Conservation (phyloP, 2,888 invertebrate genomes). For the Microplitis deprimator region DNA sequence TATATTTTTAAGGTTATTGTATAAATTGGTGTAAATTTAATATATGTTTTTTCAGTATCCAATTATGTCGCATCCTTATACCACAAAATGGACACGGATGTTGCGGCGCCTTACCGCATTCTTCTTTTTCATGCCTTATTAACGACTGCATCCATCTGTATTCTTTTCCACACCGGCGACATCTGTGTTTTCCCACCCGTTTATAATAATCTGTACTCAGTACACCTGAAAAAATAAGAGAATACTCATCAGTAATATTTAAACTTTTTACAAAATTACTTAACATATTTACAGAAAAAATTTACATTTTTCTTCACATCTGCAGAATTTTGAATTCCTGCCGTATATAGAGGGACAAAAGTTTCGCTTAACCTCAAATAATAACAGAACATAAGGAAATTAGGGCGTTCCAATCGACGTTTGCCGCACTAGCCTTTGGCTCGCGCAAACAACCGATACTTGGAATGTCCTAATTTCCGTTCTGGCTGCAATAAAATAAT, state of each 20-base stretch:
- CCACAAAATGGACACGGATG: conserved; percentile 69
- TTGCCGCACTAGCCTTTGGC: no score
- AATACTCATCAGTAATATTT: conserved; percentile 1
- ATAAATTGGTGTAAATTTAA: conserved; percentile 60
- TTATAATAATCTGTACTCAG: conserved; percentile 61
- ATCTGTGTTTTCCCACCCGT: conserved; percentile 64
- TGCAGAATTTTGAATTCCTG: no score
- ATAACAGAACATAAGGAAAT: no score
- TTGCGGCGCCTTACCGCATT: conserved; percentile 71
- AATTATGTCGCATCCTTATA: conserved; percentile 68
- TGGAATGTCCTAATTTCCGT: no score
- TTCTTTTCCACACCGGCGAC: conserved; percentile 80
- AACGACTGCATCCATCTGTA: conserved; percentile 84
- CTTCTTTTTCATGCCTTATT: conserved; percentile 76
- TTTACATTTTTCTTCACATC: no score
- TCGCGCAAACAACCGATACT: no score
- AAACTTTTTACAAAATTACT: not conserved
- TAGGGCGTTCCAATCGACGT: no score
- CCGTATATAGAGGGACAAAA: no score
- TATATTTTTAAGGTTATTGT: conserved; percentile 39
- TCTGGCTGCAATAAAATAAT: no score
- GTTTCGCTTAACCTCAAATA: no score
- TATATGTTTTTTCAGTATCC: conserved; percentile 68
- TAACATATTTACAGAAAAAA: no score
- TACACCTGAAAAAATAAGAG: not conserved